Conservation (phyloP, 2,797 vertebrate species). For the Tarsius wallacei region DNA sequence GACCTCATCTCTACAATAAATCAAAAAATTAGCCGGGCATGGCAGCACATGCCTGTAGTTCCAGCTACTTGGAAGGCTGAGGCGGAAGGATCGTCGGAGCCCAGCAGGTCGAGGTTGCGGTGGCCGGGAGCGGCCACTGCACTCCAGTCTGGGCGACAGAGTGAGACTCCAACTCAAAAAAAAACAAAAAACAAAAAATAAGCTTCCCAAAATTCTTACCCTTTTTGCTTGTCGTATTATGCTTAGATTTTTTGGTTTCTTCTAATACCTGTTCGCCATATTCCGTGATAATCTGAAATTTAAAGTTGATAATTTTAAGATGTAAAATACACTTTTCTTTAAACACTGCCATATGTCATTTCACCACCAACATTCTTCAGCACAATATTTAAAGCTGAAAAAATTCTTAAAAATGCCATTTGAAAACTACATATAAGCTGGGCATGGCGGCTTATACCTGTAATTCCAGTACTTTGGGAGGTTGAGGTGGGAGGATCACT, state of each 20-base stretch:
- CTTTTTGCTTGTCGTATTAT: slow-evolving; percentile 62
- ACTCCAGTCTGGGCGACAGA: too few relatives aligned
- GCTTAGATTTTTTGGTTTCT: slow-evolving; percentile 81
- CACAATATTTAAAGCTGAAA: slow-evolving; percentile 18
- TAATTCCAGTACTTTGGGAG: too few relatives aligned
- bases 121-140: too few relatives aligned
- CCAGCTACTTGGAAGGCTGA: too few relatives aligned
- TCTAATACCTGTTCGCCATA: slow-evolving; percentile 84
- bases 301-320: slow-evolving; percentile 70
- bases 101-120: too few relatives aligned
- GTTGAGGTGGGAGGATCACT: too few relatives aligned
- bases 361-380: slow-evolving; percentile 3
- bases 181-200: slow-evolving; percentile 64
- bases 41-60: too few relatives aligned
- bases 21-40: too few relatives aligned
- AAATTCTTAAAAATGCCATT: not conserved
- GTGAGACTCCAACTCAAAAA: too few relatives aligned
- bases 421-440: not conserved
- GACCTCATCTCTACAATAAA: too few relatives aligned
- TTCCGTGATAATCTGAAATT: slow-evolving; percentile 83
- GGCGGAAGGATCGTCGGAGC: too few relatives aligned
- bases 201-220: slow-evolving; percentile 80
- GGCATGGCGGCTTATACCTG: too few relatives aligned
- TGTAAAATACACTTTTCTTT: not conserved
- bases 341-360: not conserved